Percentiles rank a stretch among this genome's conserved stretches.
Conservation (phyloP, 2,113 vertebrate genomes). For the Melanotaenia duboulayi region DNA sequence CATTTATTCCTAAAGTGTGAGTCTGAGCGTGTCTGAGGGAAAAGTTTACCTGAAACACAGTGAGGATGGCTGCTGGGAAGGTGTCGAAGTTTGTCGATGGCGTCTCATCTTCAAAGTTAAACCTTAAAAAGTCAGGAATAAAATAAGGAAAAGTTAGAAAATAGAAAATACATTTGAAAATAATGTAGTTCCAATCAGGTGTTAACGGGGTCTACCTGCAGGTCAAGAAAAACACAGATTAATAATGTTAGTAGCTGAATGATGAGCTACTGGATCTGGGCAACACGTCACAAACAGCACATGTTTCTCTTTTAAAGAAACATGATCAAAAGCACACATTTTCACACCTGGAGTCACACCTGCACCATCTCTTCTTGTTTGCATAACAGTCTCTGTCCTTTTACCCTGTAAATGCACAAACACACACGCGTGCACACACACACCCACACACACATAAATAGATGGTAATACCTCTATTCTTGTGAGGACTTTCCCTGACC, state of each 20-base stretch:
- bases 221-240: conserved; percentile 16
- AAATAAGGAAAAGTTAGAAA: not conserved
- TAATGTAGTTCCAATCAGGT: not conserved
- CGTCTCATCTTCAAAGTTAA: conserved; percentile 95
- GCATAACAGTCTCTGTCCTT: not conserved
- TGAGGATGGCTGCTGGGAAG: conserved; percentile 96
- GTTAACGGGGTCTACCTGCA: conserved; percentile 16
- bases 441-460: conserved; percentile 2
- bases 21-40: not conserved
- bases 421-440: not conserved
- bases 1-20: conserved; percentile 11
- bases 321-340: conserved; percentile 24
- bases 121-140: conserved; percentile 80
- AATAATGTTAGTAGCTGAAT: not conserved
- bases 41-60: conserved; percentile 92
- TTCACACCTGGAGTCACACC: not conserved
- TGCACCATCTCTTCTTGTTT: conserved; percentile 5
- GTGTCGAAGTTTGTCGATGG: conserved; percentile 97
- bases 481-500: conserved; percentile 23
- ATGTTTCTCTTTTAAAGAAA: conserved; percentile 40
- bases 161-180: not conserved
- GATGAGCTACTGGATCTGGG: not conserved
- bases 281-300: not conserved
- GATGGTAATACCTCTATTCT: conserved; percentile 11
- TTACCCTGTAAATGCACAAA: not conserved